Base-by-base conservation (phyloP, 2,797 vertebrate genomes). In the Sorex maritimensis region DNA sequence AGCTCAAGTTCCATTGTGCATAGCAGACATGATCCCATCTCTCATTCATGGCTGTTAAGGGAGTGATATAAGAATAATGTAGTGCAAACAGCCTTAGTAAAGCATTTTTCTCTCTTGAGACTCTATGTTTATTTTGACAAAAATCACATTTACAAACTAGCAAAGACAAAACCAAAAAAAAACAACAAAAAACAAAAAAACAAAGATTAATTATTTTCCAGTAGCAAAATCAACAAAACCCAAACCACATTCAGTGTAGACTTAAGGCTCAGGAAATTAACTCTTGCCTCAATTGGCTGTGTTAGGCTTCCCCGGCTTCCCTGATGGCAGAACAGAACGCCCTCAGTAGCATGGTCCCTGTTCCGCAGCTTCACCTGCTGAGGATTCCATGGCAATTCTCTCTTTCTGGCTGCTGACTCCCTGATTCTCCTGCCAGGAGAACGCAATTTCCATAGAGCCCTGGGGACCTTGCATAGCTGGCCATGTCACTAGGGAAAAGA, bases 71-170 rank as follows among this genome's bases (percentile, higher is more conserved):
- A 61, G 19, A 21, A 61, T 61, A 61, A 63, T 12, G 26, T 52
- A 78, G 69, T 71, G n/a, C 79, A 83, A 90, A 92, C 38, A 52
- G 26, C 30, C 49, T 55, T 52, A 23, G 67, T 65, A 81, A 52
- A 8, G 77, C 75, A 23, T 58, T 86, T 86, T 79, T 26, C 8
- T 28, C 81, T 78, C 46, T 93, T 23, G 41, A 79, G 21, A 30
- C 55, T 58, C 17, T 61, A 49, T 68, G 55, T 86, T 78, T 88
- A 67, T 81, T 94, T 92, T 67, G 49, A 88, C 58, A 63, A 46
- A 73, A n/a, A 61, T 77, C 73, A 52, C 1, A 4, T 24, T 79
- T 82, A 78, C 21, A 81, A 78, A 28, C 5, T n/a, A 52, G 15
- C 9, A 30, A 11, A 61, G 58, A 61, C 17, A 61, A 61, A 61